Evolutionary conservation across 2,113 vertebrate genomes (phyloP), one percentile per base, ranked within the genome.

Genomic region (Capreolus pygargus): DNA sequence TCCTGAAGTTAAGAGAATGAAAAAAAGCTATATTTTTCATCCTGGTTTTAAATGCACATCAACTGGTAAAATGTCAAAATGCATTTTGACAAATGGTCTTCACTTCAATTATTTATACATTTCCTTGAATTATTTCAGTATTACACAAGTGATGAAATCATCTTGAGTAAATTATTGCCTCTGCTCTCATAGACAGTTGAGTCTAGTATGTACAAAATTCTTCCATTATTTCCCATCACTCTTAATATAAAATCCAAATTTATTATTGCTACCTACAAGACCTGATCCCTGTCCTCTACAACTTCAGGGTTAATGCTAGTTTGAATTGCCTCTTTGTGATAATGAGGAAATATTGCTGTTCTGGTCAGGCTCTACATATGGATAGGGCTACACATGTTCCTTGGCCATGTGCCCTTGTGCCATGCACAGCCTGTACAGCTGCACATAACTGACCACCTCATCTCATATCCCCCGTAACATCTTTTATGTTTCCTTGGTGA

Each of bases 71-170:
- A 58, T 97, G 85, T 67, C 85, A 84, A 88, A 95, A 87, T 89
- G 92, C 86, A 47, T 86, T 95, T 97, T 97, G 85, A 97, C 76
- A 96, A 67, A 96, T 95, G 39, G 85, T 74, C 58, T 94, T 94
- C 81, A 25, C 39, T 84, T 97, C 86, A 91, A 82, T 96, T 96
- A 96, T 97, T 98, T 95, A 97, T 87, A 85, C 23, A 54, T 94
- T 91, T 94, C 81, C 86, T 94, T 97, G 82, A 95, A 78, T 95
- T 95, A 96, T 96, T 92, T 94, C 43, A 79, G 23, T 61, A 89
- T 94, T 86, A 28, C 23, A 60, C 55, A 93, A 81, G 87, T 67
- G 88, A 96, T 90, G 55, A 96, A 94, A 82, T 79, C 76, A 78
- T 82, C 19, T 60, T 85, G 79, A 79, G 47, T 76, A 97, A 88